Percentiles rank a stretch among this genome's conserved stretches.
phyloP scores from a whole-genome alignment of 2,797 vertebrate genomes.

The Eleutherodactylus coqui region DNA sequence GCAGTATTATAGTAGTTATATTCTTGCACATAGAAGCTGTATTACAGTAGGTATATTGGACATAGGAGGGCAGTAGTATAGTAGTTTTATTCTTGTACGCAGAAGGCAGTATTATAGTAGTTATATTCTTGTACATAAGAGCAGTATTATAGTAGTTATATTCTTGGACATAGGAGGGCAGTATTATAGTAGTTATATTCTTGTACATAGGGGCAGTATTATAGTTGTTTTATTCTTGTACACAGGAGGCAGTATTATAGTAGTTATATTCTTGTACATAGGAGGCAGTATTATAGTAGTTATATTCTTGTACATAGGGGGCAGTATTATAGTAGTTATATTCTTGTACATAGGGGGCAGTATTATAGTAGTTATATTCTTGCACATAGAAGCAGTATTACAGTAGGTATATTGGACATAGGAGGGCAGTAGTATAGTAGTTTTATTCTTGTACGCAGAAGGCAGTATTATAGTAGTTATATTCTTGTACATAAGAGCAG shows the following conservation, averaged over 20 bases:
- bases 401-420: background rate
- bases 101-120: conserved; percentile 16
- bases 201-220: too few relatives aligned
- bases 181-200: too few relatives aligned
- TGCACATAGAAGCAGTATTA: background rate
- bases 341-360: too few relatives aligned
- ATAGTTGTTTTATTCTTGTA: too few relatives aligned
- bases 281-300: too few relatives aligned
- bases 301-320: too few relatives aligned
- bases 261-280: too few relatives aligned
- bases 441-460: background rate
- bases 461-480: background rate
- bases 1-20: background rate
- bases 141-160: conserved; percentile 8
- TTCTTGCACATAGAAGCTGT: background rate
- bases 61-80: conserved; percentile 2
- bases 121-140: conserved; percentile 1
- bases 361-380: too few relatives aligned
- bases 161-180: background rate
- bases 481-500: background rate
- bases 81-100: conserved; percentile 3
- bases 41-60: background rate
- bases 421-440: background rate
- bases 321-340: too few relatives aligned
- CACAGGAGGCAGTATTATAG: too few relatives aligned